Base-by-base conservation (phyloP, 2,888 invertebrate genomes). In the Hypercompe scribonia region DNA sequence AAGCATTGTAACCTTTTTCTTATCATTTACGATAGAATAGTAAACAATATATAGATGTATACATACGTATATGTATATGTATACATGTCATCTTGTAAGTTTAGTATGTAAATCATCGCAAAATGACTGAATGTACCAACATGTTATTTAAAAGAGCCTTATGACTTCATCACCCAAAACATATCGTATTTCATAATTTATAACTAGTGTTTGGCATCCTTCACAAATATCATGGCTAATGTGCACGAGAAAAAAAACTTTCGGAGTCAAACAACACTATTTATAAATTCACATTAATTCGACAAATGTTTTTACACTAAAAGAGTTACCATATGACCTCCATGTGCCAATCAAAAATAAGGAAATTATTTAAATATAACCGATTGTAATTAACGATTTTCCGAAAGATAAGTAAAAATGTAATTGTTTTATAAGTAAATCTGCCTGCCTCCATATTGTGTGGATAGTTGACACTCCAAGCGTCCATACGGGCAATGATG, bases 111-210 rank as follows among this genome's bases (percentile, higher is more conserved):
- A 31, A 31, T 61, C 7, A 31, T 18, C 61, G 61, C 61, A 65
- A 65, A 65, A n/a, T 28, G 36, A 15, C 65, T 7, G 7, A n/a
- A 24, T 65, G 39, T 3, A 21, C 18, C 15, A 68, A 39, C 31
- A 28, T 65, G 21, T 8, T 50, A 28, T 46, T 65, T 24, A 31
- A 64, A 39, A 46, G 46, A 64, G 54, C 21, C 65, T 39, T 68
- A 42, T 82, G 74, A 63, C 78, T 65, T 78, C 80, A 78, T 50
- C 39, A 24, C 31, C 63, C 18, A 54, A 72, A 75, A 71, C n/a
- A 21, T 68, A 67, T 61, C 50, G 24, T 71, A 65, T 66, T 61
- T 66, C 46, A 68, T 58, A 69, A 64, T 66, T 28, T 33, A n/a
- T 71, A 28, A 69, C 66, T 39, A 71, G 31, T 65, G 15, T 61